phyloP scores from a whole-genome alignment of 2,888 invertebrate genomes.

The Drepana falcataria region DNA sequence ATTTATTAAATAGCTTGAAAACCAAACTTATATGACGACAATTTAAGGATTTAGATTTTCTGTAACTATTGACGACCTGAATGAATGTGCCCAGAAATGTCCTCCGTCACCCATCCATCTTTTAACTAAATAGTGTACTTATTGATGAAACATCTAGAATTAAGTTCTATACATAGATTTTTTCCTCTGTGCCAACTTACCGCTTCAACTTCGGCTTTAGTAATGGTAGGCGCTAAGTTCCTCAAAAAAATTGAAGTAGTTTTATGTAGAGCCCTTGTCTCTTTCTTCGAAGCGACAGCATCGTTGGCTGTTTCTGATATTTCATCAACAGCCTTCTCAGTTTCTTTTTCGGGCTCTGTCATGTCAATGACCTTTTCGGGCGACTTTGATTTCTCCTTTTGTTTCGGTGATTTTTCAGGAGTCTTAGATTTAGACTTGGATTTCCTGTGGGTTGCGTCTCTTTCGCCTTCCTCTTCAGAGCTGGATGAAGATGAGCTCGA shows the following conservation, averaged over 20 bases:
- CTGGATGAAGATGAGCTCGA: slow-evolving; percentile 74
- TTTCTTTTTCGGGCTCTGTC: slow-evolving; percentile 44
- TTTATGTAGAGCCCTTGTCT: slow-evolving; percentile 90
- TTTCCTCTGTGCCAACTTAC: slow-evolving; percentile 70
- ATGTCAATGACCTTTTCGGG: slow-evolving; percentile 45
- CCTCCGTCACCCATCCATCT: too few relatives aligned
- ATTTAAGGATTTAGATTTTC: too few relatives aligned
- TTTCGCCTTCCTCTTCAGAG: slow-evolving; percentile 70
- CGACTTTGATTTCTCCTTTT: slow-evolving; percentile 51
- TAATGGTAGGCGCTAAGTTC: slow-evolving; percentile 96
- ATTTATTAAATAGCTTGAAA: too few relatives aligned
- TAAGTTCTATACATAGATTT: neutral
- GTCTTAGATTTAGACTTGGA: slow-evolving; percentile 67
- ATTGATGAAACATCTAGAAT: too few relatives aligned
- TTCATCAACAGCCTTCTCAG: slow-evolving; percentile 56
- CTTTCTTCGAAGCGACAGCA: slow-evolving; percentile 61
- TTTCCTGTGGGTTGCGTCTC: slow-evolving; percentile 44
- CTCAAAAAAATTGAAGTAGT: slow-evolving; percentile 98
- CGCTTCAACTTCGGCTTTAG: slow-evolving; percentile 97
- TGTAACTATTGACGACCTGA: too few relatives aligned
- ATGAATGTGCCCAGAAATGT: too few relatives aligned
- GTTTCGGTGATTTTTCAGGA: slow-evolving; percentile 59
- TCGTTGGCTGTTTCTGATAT: slow-evolving; percentile 76
- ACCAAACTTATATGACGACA: too few relatives aligned
- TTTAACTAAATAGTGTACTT: too few relatives aligned